A percentile compares a stretch with the other conserved stretches of the same genome.
Conservation (phyloP, 2,113 vertebrate genomes). For the Pundamilia nyererei region DNA sequence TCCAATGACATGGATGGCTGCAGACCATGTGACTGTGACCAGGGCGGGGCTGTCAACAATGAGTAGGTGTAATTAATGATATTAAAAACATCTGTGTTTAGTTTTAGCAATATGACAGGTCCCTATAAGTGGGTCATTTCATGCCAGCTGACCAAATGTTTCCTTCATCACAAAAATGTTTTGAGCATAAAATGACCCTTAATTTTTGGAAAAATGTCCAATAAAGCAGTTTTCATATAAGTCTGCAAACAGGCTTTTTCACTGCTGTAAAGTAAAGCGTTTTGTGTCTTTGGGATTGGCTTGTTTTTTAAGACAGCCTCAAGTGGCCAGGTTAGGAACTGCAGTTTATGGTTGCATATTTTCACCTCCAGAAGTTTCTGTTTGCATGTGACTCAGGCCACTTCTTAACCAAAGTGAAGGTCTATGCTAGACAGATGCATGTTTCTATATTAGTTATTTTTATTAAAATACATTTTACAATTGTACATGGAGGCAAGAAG, state of each 20-base stretch:
- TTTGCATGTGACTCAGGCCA: background rate
- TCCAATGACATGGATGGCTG: slow-evolving; percentile 93
- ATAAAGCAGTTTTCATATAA: background rate
- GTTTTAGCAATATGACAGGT: background rate
- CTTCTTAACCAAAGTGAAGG: background rate
- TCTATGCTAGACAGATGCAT: background rate
- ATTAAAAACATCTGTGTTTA: background rate
- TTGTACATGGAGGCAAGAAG: background rate
- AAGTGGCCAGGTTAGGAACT: background rate
- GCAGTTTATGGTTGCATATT: background rate
- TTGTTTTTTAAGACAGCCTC: background rate
- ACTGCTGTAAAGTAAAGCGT: background rate
- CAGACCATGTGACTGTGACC: slow-evolving; percentile 88
- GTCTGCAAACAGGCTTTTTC: background rate
- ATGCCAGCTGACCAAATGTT: background rate
- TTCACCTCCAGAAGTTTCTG: background rate
- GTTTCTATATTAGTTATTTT: background rate
- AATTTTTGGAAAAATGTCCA: background rate
- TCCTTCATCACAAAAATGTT: background rate
- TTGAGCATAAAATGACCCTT: background rate
- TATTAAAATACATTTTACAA: background rate
- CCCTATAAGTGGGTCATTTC: background rate
- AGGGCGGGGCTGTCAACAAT: slow-evolving; percentile 84
- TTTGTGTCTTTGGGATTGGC: background rate
- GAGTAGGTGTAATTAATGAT: slow-evolving; percentile 48